A percentile compares a stretch with the other conserved stretches of the same genome.
These are phyloP conservation scores for Gallirallus australis DNA, from an alignment of 2,797 vertebrate genomes.

Conservation along the genomic window DNA sequence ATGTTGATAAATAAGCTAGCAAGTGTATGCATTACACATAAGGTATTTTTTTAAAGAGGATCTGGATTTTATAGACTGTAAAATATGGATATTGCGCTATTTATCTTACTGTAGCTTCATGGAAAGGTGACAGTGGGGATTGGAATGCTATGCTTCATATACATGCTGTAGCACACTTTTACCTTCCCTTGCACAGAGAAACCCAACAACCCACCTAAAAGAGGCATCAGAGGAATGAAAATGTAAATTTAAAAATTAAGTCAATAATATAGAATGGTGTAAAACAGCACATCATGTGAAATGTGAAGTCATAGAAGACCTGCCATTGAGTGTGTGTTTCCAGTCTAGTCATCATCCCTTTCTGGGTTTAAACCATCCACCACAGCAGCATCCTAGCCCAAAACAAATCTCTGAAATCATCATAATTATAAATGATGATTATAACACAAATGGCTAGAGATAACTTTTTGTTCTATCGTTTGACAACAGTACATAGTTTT, in stretches of 20 bases:
- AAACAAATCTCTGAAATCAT: not conserved
- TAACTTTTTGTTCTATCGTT: not conserved
- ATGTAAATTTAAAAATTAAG: not conserved
- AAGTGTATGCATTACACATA: constrained; percentile 65
- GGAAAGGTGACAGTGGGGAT: constrained; percentile 69
- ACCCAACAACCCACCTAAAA: not conserved
- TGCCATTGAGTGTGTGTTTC: not conserved
- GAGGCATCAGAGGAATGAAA: not conserved
- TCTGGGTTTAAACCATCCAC: not conserved
- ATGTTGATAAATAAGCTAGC: constrained; percentile 79
- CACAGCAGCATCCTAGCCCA: not conserved
- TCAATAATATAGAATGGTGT: not conserved
- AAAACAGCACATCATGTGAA: not conserved
- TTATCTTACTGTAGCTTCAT: constrained; percentile 79
- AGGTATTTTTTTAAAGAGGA: constrained; percentile 67
- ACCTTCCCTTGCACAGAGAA: not conserved
- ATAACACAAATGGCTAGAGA: not conserved
- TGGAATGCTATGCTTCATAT: constrained; percentile 64
- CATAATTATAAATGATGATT: not conserved
- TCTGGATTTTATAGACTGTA: constrained; percentile 81
- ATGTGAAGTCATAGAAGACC: not conserved
- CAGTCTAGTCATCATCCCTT: not conserved
- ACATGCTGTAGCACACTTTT: constrained; percentile 4
- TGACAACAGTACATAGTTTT: not conserved
- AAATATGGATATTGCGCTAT: constrained; percentile 81